Conservation (phyloP, 2,797 vertebrate species). For the Bucorvus abyssinicus region DNA sequence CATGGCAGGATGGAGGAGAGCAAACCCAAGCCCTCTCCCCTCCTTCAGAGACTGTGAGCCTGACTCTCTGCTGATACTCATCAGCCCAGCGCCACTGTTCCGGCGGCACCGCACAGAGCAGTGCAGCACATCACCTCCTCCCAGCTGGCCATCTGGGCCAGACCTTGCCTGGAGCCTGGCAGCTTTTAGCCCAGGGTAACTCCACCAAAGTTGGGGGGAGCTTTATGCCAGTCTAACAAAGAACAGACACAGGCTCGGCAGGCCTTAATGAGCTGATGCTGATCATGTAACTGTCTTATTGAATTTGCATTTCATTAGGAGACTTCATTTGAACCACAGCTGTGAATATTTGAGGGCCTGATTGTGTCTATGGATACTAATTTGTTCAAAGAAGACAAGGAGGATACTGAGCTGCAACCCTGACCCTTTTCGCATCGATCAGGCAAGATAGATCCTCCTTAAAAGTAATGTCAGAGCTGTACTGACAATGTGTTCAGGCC, state of each 20-base stretch:
- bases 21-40: neutral
- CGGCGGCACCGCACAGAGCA: accelerated
- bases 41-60: neutral
- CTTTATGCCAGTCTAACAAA: constrained; percentile 48
- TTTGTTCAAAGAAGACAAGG: constrained; percentile 60
- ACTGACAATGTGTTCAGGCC: accelerated
- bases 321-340: constrained; percentile 69
- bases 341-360: constrained; percentile 64
- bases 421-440: constrained; percentile 3
- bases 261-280: constrained; percentile 68
- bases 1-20: neutral
- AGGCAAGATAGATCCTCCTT: constrained; percentile 17
- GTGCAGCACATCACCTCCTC: neutral
- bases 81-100: neutral
- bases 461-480: neutral
- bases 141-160: constrained; percentile 12
- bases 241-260: constrained; percentile 39
- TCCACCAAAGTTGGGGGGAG: constrained; percentile 35
- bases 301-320: constrained; percentile 72
- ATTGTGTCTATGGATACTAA: constrained; percentile 67
- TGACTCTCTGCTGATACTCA: neutral
- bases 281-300: constrained; percentile 70
- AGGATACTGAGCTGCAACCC: constrained; percentile 34
- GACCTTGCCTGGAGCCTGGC: neutral
- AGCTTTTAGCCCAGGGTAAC: constrained; percentile 27